A percentile compares a stretch with the other conserved stretches of the same genome.
These are phyloP conservation scores for Macropodus opercularis DNA, from an alignment of 2,797 vertebrate species.

Conservation along the genomic window DNA sequence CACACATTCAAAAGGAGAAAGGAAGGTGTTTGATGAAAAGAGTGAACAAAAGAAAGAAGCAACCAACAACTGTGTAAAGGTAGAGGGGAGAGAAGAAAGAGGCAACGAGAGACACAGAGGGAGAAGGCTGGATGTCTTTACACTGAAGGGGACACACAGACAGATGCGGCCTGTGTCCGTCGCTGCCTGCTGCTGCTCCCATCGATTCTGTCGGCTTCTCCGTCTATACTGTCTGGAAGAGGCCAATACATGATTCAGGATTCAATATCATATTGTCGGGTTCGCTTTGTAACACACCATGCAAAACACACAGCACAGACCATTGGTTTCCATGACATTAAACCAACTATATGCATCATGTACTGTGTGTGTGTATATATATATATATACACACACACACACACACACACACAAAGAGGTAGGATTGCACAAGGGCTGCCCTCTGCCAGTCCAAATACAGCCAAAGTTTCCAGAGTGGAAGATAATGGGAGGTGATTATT, in stretches of 20 bases:
- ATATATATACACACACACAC: no score
- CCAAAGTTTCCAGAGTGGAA: constrained; percentile 25
- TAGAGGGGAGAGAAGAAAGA: not conserved
- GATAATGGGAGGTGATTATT: constrained; percentile 33
- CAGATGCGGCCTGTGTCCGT: constrained; percentile 17
- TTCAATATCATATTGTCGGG: not conserved
- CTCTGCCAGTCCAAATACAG: constrained; percentile 28
- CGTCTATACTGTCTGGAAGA: constrained; percentile 31
- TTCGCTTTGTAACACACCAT: not conserved
- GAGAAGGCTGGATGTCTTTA: not conserved
- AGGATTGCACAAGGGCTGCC: constrained; percentile 2
- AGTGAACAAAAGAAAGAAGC: no score
- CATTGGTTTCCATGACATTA: not conserved
- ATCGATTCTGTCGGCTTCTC: constrained; percentile 56
- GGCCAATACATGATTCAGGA: constrained; percentile 17
- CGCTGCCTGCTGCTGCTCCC: constrained; percentile 33
- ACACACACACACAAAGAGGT: no score
- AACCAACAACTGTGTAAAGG: not conserved
- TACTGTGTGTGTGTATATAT: no score
- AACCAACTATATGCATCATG: no score
- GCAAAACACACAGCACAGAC: not conserved
- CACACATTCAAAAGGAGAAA: no score
- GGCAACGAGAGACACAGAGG: not conserved
- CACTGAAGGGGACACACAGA: not conserved
- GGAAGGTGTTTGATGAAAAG: not conserved